Base-by-base conservation (phyloP, 37 sponge, comb jelly and placozoan species). In the Haliclona indistincta region DNA sequence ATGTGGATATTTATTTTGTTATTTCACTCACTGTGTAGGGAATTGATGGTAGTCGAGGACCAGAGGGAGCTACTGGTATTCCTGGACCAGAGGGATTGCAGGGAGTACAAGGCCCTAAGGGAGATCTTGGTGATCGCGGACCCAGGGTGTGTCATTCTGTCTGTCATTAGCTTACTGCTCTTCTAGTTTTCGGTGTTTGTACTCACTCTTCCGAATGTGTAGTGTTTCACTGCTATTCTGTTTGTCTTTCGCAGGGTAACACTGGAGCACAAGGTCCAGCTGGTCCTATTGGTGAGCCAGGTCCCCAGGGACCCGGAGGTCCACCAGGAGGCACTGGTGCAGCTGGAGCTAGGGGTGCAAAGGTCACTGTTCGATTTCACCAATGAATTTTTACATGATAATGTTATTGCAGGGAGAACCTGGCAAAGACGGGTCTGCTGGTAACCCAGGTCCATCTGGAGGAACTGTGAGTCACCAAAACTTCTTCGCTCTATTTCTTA, bases 181-280 rank as follows among this genome's bases (percentile, higher is more conserved):
- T n/a, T n/a, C n/a, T n/a, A n/a, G n/a, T n/a, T n/a, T n/a, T n/a
- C n/a, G n/a, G n/a, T n/a, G n/a, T n/a, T n/a, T n/a, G n/a, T n/a
- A n/a, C n/a, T n/a, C n/a, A n/a, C n/a, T n/a, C n/a, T n/a, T n/a
- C n/a, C n/a, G n/a, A n/a, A n/a, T n/a, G n/a, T n/a, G n/a, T n/a
- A n/a, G n/a, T n/a, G n/a, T n/a, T n/a, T n/a, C n/a, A n/a, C n/a
- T n/a, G n/a, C n/a, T n/a, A n/a, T n/a, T n/a, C n/a, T n/a, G n/a
- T n/a, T n/a, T n/a, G n/a, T n/a, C n/a, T n/a, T n/a, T n/a, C n/a
- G n/a, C n/a, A 43, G 49, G 81, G 81, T 3, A 51, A 61, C 15
- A 23, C 38, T 23, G 82, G 82, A 56, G 63, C 40, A 22, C 73
- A 54, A 54, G 82, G 82, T n/a, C 51, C 39, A 40, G 35, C 45